Conservation (phyloP, 1,140 invertebrate species). For the Drosophila virilis region DNA sequence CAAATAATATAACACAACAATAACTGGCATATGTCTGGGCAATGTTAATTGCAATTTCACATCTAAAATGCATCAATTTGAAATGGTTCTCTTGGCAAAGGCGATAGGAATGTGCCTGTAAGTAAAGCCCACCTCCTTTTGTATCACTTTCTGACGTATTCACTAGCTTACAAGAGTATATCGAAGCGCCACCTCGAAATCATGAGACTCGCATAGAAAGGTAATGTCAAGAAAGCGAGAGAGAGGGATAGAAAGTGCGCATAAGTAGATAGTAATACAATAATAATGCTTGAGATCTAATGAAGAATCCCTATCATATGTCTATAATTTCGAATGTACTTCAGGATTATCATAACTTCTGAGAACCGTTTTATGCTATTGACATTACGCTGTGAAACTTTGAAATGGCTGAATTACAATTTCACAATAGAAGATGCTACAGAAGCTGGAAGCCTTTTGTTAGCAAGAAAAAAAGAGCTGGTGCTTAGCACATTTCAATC, state of each 20-base stretch:
- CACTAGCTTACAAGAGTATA: not conserved
- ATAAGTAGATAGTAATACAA: not conserved
- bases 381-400: not conserved
- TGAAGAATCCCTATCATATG: not conserved
- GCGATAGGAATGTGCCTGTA: no score
- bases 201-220: not conserved
- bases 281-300: not conserved
- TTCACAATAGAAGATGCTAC: not conserved
- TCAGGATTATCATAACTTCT: not conserved
- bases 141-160: no score
- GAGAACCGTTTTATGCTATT: not conserved
- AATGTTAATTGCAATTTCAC: no score
- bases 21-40: not conserved
- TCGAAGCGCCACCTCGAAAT: not conserved
- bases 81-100: no score
- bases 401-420: not conserved
- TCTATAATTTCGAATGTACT: no score
- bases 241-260: not conserved
- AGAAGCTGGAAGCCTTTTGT: conserved; percentile 4
- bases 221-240: not conserved
- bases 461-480: not conserved
- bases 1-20: conserved; percentile 1
- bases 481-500: conserved; percentile 13
- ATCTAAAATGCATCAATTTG: no score
- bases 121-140: no score